phyloP scores from a whole-genome alignment of 2,797 vertebrate genomes.

The Zenarchopterus dispar region DNA sequence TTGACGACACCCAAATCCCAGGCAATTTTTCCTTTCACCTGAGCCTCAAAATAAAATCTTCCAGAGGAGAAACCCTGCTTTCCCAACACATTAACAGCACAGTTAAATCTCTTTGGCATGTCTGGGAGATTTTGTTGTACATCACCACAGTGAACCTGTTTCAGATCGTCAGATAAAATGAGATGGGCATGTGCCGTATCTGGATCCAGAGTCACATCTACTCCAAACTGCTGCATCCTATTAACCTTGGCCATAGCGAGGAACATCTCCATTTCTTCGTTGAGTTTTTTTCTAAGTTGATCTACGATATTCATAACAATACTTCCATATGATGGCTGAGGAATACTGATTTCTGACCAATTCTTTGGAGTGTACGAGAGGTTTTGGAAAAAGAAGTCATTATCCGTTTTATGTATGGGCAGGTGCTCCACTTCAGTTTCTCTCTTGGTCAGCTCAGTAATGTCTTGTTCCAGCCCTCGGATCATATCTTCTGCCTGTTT shows the following conservation, averaged over 20 bases:
- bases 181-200: slow-evolving; percentile 17
- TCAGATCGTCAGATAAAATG: slow-evolving; percentile 14
- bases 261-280: slow-evolving; percentile 11
- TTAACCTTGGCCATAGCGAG: slow-evolving; percentile 10
- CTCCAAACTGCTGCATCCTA: slow-evolving; percentile 16
- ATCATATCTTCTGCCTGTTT: neutral
- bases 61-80: neutral
- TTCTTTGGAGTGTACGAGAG: neutral
- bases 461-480: slow-evolving; percentile 31
- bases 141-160: slow-evolving; percentile 1
- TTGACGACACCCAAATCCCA: no score
- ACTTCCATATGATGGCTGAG: slow-evolving; percentile 5
- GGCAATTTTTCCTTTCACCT: no score
- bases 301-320: neutral
- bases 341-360: slow-evolving; percentile 1
- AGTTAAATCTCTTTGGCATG: slow-evolving; percentile 2
- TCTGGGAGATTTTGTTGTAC: neutral
- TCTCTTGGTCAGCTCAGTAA: slow-evolving; percentile 24
- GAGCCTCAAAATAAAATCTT: no score
- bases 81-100: slow-evolving; percentile 2
- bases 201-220: slow-evolving; percentile 33
- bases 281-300: slow-evolving; percentile 8
- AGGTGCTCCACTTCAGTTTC: slow-evolving; percentile 1
- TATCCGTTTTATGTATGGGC: neutral
- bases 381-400: neutral